Evolutionary conservation across 2,113 vertebrate genomes (phyloP).

Genomic region (Carassius carassius): DNA sequence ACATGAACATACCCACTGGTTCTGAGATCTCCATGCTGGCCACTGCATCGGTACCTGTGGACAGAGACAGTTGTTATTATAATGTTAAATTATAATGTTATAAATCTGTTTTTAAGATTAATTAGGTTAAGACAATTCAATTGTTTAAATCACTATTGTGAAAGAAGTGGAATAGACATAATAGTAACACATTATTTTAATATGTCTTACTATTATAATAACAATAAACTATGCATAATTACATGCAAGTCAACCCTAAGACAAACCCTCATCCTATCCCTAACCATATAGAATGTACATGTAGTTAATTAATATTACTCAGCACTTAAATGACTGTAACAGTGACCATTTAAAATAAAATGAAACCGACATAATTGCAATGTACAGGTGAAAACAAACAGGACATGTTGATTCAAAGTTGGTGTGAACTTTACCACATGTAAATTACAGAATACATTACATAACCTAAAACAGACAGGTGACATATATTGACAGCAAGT

Average conservation of each 20-base stretch:
- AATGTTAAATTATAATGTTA: neutral
- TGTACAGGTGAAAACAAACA: neutral
- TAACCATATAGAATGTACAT: no score
- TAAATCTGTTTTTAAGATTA: neutral
- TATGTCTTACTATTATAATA: no score
- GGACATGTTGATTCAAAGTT: neutral
- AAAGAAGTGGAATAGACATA: neutral
- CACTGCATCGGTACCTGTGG: conserved; percentile 82
- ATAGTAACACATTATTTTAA: neutral
- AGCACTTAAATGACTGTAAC: no score
- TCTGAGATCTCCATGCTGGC: conserved; percentile 93
- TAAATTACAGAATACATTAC: neutral
- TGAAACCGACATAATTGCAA: neutral
- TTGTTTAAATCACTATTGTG: neutral
- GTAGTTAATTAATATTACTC: no score
- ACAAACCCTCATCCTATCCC: no score
- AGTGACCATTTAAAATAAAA: no score
- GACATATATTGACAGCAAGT: neutral
- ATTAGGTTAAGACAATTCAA: neutral
- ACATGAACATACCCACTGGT: conserved; percentile 81
- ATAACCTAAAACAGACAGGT: neutral
- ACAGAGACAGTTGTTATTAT: conserved; percentile 49
- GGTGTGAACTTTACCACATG: neutral
- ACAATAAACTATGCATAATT: no score
- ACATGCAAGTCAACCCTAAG: no score